Conservation (phyloP, 1,140 invertebrate genomes). For the Musca domestica region DNA sequence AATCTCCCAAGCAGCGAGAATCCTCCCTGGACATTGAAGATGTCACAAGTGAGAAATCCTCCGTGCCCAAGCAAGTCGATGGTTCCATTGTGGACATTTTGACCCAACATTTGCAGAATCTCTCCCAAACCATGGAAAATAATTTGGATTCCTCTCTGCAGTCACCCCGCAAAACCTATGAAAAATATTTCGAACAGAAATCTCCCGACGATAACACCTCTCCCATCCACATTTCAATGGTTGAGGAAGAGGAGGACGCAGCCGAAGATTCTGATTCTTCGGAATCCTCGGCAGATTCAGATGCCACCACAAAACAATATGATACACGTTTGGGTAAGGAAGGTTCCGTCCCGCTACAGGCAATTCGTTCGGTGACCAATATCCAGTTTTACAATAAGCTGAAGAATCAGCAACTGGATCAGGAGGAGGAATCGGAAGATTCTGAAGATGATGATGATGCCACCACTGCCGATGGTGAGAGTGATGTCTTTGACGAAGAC, state of each 20-base stretch:
- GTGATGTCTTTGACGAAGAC: conserved; percentile 45
- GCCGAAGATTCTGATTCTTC: conserved; percentile 31
- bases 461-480: conserved; percentile 41
- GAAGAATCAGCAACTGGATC: conserved; percentile 28
- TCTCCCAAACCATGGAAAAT: conserved; percentile 39
- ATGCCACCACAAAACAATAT: conserved; percentile 39
- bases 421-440: conserved; percentile 21
- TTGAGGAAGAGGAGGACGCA: conserved; percentile 28
- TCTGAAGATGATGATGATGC: conserved; percentile 41
- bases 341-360: conserved; percentile 39
- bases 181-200: conserved; percentile 44
- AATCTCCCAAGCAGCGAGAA: conserved; percentile 35
- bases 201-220: conserved; percentile 47
- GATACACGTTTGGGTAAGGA: conserved; percentile 19
- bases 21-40: conserved; percentile 47
- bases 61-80: conserved; percentile 26
- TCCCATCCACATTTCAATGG: conserved; percentile 25
- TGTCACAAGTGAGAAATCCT: conserved; percentile 23
- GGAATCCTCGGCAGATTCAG: conserved; percentile 30
- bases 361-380: conserved; percentile 57
- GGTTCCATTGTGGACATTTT: conserved; percentile 45
- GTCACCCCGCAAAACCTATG: conserved; percentile 41
- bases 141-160: conserved; percentile 40
- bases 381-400: conserved; percentile 52
- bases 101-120: conserved; percentile 39